Base-by-base conservation (phyloP, 2,797 vertebrate species). In the Aplochiton taeniatus region DNA sequence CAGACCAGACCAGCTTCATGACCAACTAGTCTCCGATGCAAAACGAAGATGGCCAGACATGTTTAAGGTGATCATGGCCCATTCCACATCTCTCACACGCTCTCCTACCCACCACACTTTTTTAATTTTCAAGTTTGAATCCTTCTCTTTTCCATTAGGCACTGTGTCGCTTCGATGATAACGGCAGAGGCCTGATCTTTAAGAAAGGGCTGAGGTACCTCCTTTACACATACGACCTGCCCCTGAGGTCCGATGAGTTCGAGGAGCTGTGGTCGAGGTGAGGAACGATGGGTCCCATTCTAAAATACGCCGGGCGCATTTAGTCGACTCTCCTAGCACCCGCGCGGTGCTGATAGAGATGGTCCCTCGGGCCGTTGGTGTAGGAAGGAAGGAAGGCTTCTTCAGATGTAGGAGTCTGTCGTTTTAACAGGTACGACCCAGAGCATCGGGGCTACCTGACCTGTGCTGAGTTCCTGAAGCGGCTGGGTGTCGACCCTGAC, bases 261-360 rank as follows among this genome's bases (percentile, higher is more conserved):
- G 73, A 82, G 42, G 55, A 73, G 54, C 63, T 84, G 55, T 77
- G 77, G 74, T 59, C 12, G 4, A 82, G 77, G 78, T 81, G 48
- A 56, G 64, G 59, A 20, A 43, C 9, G 61, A 11, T 47, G 14
- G 14, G 11, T 14, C 2, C 9, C 11, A 20, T 55, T 11, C 11
- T 55, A 17, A 42, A 13, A 41, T n/a, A 41, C 41, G 31, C 6
- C 31, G 31, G 2, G 6, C 31, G 6, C 6, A 2, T 31, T 31
- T 31, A 31, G 31, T 31, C 31, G 6, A 2, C 31, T 31, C 31
- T 31, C 31, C 31, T 31, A 6, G 6, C 31, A 31, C 6, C 6
- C 31, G 3, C 6, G 31, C 31, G 31, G 6, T 6, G 6, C 31
- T 31, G 31, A 2, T 31, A 31, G 31, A 31, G 31, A 2, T 3